Base-by-base conservation (phyloP, 2,888 invertebrate genomes). In the Scaptomyza caliginosa region DNA sequence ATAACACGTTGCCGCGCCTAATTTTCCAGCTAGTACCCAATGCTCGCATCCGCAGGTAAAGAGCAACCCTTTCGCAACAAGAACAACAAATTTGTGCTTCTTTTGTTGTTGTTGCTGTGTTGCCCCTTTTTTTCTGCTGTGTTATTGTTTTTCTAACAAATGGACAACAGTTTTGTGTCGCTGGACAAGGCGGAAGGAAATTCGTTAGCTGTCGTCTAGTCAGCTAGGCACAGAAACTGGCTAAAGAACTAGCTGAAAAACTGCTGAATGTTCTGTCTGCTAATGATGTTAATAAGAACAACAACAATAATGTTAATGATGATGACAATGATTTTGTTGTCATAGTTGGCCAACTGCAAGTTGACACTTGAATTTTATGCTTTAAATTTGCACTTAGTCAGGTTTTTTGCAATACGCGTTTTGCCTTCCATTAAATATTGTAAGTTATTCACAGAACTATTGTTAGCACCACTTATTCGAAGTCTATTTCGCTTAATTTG, bases 111-210 rank as follows among this genome's bases (percentile, higher is more conserved):
- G 21, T 24, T 59, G 0, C n/a, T 28, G n/a, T n/a, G n/a, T n/a
- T 13, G 64, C 23, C 13, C 10, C 56, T 26, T 55, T 59, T 34
- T 7, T 34, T 34, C 3, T 46, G 55, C 28, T 30, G 40, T 52
- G 13, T 45, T 52, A 32, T 68, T 78, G 79, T 81, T 83, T 66
- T 74, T 75, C 16, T 75, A 77, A 65, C 66, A 75, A 70, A 86
- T 67, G 67, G 81, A 75, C 63, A 86, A 65, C 60, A 39, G 42
- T 73, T 65, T 64, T 56, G 32, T 34, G 34, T 34, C 26, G 26
- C 71, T 34, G 46, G 34, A 34, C 54, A 36, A 45, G 16, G 34
- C 60, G 86, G 65, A 75, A 77, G 85, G 68, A 81, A 81, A 67
- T 80, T 69, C 67, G 81, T 86, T 85, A 55, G 46, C 58, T 46